These are phyloP conservation scores for Sternotherus odoratus DNA, from an alignment of 2,797 vertebrate species.

Conservation along the genomic window DNA sequence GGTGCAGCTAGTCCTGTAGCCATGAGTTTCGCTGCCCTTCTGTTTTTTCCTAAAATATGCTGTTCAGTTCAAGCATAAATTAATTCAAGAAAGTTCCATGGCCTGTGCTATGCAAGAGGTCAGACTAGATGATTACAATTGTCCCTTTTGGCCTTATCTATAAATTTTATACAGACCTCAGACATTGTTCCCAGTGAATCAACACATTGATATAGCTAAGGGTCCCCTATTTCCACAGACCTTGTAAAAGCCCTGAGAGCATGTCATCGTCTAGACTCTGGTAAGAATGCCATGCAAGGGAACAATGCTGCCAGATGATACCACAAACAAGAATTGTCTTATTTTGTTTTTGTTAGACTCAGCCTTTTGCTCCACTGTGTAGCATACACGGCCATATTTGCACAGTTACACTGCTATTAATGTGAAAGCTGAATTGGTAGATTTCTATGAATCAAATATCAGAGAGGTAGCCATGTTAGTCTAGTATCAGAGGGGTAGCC, in stretches of 20 bases:
- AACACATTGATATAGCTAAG: background rate
- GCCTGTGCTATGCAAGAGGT: background rate
- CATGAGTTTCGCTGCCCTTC: background rate
- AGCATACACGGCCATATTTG: background rate
- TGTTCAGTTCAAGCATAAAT: background rate
- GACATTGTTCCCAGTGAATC: rapidly evolving
- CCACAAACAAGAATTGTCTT: background rate
- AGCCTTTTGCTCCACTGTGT: background rate
- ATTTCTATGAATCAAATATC: constrained; percentile 9
- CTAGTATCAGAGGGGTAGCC: too few species aligned
- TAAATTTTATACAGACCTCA: background rate
- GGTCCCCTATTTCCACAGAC: background rate
- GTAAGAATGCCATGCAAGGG: background rate
- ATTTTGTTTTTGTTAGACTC: background rate
- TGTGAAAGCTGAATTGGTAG: background rate
- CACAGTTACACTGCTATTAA: background rate
- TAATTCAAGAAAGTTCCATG: background rate
- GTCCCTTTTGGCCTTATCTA: background rate
- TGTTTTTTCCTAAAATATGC: background rate
- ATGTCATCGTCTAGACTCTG: background rate
- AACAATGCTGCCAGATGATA: background rate
- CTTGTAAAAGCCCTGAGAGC: background rate
- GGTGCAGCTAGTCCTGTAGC: background rate
- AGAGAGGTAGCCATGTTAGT: too few species aligned
- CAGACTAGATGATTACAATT: background rate